Evolutionary conservation across 2,888 invertebrate genomes (phyloP).

Genomic region (Carcina quercana): DNA sequence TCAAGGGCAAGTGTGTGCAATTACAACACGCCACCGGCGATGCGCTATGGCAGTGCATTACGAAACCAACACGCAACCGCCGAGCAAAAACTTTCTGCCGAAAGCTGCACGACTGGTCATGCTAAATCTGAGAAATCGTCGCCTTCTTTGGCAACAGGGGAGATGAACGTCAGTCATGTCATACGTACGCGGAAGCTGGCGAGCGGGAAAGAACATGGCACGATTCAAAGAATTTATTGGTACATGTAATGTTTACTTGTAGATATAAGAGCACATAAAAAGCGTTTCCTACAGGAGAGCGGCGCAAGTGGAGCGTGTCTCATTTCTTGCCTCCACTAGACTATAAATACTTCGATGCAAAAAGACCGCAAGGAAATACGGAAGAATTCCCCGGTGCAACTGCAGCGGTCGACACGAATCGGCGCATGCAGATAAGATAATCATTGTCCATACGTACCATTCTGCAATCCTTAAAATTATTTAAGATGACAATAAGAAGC

Average conservation of each 20-base stretch:
- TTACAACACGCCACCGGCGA: slow-evolving; percentile 25
- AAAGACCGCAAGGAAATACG: slow-evolving; percentile 49
- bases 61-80: slow-evolving; percentile 39
- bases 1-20: slow-evolving; percentile 31
- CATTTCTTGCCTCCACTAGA: slow-evolving; percentile 46
- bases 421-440: slow-evolving; percentile 12
- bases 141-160: slow-evolving; percentile 47
- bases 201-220: slow-evolving; percentile 26
- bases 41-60: slow-evolving; percentile 26
- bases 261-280: slow-evolving; percentile 24
- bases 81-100: slow-evolving; percentile 56
- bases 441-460: too few relatives aligned
- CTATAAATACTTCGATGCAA: slow-evolving; percentile 48
- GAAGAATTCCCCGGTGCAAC: slow-evolving; percentile 36
- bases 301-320: slow-evolving; percentile 53
- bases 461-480: too few relatives aligned
- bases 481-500: too few relatives aligned
- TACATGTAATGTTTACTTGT: slow-evolving; percentile 16
- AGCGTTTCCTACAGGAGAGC: slow-evolving; percentile 33
- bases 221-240: slow-evolving; percentile 24
- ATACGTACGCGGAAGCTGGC: slow-evolving; percentile 29
- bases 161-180: slow-evolving; percentile 16
- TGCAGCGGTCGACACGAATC: slow-evolving; percentile 10
- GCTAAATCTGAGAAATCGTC: slow-evolving; percentile 56
- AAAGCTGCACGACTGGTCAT: slow-evolving; percentile 58